These are phyloP conservation scores for Aphaenogaster floridana DNA, from an alignment of 1,140 invertebrate species.

Conservation along the genomic window DNA sequence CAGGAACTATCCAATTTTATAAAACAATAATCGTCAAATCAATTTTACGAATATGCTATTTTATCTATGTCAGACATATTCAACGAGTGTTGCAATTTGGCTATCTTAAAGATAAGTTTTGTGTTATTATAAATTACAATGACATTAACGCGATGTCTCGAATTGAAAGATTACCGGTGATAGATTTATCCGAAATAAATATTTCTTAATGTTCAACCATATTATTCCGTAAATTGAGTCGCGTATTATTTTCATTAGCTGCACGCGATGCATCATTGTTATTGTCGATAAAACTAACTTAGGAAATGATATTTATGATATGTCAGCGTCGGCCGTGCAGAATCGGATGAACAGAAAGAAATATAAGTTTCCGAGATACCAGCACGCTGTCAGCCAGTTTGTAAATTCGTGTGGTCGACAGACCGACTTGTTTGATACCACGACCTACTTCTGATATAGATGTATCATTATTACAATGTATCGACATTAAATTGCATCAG, in stretches of 20 bases:
- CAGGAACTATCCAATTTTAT: not conserved
- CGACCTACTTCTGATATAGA: slow-evolving; percentile 9
- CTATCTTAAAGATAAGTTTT: not conserved
- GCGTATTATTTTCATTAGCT: not conserved
- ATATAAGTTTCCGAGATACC: not conserved
- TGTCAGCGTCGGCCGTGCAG: not conserved
- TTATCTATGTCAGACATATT: not conserved
- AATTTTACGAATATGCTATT: not conserved
- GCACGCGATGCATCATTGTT: not conserved
- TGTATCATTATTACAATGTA: not conserved
- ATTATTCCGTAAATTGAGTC: not conserved
- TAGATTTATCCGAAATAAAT: slow-evolving; percentile 10
- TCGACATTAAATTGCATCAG: slow-evolving; percentile 13
- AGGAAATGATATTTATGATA: not conserved
- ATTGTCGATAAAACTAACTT: not conserved
- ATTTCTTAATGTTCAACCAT: not conserved
- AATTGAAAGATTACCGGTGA: not conserved
- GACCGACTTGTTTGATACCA: not conserved
- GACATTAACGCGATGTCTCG: not conserved
- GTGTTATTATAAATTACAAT: not conserved
- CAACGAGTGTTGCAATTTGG: not conserved
- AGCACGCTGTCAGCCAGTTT: not conserved
- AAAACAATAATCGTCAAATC: not conserved
- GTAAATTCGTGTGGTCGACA: slow-evolving; percentile 8
- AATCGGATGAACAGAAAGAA: not conserved